Percentiles rank a stretch among this genome's conserved stretches.
Conservation (phyloP, 1,140 invertebrate genomes). For the Anadara kagoshimensis region DNA sequence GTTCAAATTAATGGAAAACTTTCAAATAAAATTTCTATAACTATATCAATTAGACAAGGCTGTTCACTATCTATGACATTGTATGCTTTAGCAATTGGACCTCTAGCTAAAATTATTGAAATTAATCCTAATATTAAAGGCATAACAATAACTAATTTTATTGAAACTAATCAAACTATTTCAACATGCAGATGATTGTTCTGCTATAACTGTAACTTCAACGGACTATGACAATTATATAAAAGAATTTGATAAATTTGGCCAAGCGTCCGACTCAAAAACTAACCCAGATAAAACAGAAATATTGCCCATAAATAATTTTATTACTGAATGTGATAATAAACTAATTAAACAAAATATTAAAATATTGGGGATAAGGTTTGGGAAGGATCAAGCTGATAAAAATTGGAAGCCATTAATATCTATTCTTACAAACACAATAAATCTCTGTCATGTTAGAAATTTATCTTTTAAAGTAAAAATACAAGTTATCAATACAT, state of each 20-base stretch:
- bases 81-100: neutral
- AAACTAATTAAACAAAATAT: neutral
- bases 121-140: neutral
- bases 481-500: neutral
- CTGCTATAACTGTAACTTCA: neutral
- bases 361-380: neutral
- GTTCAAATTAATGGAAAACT: neutral
- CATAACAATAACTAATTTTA: neutral
- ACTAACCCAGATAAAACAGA: conserved; percentile 5
- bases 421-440: neutral
- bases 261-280: neutral
- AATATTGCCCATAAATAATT: neutral
- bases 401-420: neutral
- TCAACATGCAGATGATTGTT: no score
- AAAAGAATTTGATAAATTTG: conserved; percentile 7
- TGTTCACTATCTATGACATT: neutral
- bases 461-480: neutral
- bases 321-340: neutral
- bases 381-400: neutral
- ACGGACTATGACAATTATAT: neutral
- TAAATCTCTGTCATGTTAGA: neutral
- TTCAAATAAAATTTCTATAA: neutral
- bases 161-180: neutral
- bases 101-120: neutral
- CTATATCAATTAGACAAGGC: neutral